phyloP scores from a whole-genome alignment of 2,888 invertebrate species.

The Allophyes oxyacanthae region DNA sequence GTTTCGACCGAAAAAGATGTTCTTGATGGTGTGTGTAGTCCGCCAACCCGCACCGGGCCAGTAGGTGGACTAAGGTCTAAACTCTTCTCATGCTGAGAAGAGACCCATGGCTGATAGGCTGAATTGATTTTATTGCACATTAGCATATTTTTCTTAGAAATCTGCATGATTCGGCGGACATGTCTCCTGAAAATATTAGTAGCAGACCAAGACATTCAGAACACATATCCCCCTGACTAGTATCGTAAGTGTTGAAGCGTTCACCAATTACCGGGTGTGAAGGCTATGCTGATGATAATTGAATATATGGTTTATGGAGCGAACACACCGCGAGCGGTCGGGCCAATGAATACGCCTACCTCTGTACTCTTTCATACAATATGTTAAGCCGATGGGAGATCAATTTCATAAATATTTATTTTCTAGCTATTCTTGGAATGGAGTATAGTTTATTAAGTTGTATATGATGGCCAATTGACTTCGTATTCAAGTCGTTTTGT shows the following conservation, averaged over 20 bases:
- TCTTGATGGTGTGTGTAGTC: too few species aligned
- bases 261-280: slow-evolving; percentile 83
- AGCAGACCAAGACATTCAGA: neutral
- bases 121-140: too few species aligned
- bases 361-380: slow-evolving; percentile 35
- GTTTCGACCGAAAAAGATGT: too few species aligned
- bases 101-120: too few species aligned
- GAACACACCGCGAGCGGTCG: slow-evolving; percentile 12
- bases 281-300: slow-evolving; percentile 78
- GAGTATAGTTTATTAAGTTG: slow-evolving; percentile 7
- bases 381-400: slow-evolving; percentile 36
- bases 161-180: too few species aligned
- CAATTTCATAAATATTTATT: slow-evolving; percentile 35
- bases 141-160: too few species aligned
- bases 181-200: too few species aligned
- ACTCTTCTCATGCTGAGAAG: too few species aligned
- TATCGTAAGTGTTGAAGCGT: slow-evolving; percentile 72
- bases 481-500: neutral
- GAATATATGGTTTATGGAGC: slow-evolving; percentile 80
- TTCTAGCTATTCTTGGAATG: slow-evolving; percentile 16
- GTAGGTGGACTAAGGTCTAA: too few species aligned
- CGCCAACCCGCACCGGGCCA: too few species aligned
- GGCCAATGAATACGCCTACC: slow-evolving; percentile 45
- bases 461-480: too few species aligned
- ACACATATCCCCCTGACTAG: slow-evolving; percentile 51